Evolutionary conservation across 2,888 invertebrate genomes (phyloP).

Genomic region (Orthosia gothica): DNA sequence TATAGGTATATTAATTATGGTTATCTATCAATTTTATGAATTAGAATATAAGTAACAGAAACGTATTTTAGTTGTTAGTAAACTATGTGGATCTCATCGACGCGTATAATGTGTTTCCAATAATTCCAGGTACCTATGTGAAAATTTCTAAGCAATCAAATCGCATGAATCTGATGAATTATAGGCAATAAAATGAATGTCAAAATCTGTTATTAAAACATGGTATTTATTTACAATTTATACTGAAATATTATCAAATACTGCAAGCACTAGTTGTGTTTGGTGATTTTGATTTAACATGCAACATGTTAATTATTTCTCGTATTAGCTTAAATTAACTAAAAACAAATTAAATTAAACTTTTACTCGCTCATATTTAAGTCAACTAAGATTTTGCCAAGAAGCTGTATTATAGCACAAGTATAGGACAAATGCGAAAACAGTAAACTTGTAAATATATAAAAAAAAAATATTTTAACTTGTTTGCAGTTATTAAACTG

Average conservation of each 20-base stretch:
- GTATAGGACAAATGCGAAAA: too few species aligned
- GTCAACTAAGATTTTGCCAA: too few species aligned
- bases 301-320: background rate
- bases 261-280: background rate
- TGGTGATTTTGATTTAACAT: background rate
- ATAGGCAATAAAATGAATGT: background rate
- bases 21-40: background rate
- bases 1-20: background rate
- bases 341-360: too few species aligned
- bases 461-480: too few species aligned
- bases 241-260: background rate
- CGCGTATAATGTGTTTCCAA: background rate
- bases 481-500: too few species aligned
- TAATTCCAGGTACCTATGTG: background rate
- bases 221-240: background rate
- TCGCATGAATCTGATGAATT: background rate
- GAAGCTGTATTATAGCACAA: too few species aligned
- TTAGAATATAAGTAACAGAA: background rate
- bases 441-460: too few species aligned
- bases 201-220: background rate
- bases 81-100: background rate
- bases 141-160: background rate
- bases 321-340: background rate
- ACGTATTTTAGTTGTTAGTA: background rate
- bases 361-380: too few species aligned